Evolutionary conservation across 2,113 vertebrate species (phyloP).

Genomic region (Suricata suricatta): DNA sequence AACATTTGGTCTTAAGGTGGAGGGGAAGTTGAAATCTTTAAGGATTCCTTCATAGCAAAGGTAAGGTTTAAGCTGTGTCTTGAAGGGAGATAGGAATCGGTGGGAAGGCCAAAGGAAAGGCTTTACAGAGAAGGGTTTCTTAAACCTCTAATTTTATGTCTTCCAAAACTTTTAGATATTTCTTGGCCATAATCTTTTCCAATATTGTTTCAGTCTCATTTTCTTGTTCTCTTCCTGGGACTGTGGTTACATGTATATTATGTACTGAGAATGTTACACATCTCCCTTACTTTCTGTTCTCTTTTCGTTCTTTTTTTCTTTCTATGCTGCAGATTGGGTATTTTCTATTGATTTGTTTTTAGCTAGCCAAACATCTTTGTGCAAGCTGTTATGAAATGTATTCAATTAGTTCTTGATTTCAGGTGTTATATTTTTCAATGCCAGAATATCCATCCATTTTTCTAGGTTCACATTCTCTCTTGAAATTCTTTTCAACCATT

Average conservation of each 20-base stretch:
- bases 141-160: neutral
- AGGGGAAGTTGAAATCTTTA: neutral
- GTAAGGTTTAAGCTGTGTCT: neutral
- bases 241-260: neutral
- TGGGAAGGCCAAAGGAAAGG: neutral
- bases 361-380: neutral
- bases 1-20: neutral
- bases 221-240: neutral
- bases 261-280: neutral
- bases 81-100: neutral
- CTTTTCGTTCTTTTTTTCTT: neutral
- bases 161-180: neutral
- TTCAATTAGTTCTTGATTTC: neutral
- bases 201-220: neutral
- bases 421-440: neutral
- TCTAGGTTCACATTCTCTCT: neutral
- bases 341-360: neutral
- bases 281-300: neutral
- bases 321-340: neutral
- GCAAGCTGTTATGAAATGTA: neutral
- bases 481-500: neutral
- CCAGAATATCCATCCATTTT: constrained; percentile 7
- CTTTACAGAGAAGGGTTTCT: neutral
- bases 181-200: neutral
- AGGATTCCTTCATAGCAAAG: neutral